Base-by-base conservation (phyloP, 2,888 invertebrate genomes). In the Byasa hedistus region DNA sequence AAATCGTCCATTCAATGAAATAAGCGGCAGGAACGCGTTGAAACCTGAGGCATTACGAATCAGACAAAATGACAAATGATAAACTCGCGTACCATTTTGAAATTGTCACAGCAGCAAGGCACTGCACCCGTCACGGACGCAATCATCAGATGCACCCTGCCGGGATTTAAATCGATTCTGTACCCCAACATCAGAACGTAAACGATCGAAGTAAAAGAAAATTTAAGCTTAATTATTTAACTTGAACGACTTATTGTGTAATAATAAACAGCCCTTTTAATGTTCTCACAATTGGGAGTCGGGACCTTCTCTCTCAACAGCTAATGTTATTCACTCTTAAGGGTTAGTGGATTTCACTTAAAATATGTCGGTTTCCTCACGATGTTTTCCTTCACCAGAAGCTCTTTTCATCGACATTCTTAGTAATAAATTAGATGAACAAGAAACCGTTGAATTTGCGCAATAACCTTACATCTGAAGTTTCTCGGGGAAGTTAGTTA, bases 31-130 rank as follows among this genome's bases (percentile, higher is more conserved):
- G 74, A 73, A 74, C 72, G 76, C 69, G 73, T 75, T 71, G 76
- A 75, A 78, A 76, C 76, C 72, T 70, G 70, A 72, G 39, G 77
- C 83, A 79, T 83, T 73, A 79, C 86, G 71, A 87, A 87, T 84
- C 73, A 68, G 64, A 71, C 74, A 75, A 80, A 83, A 86, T 82
- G 82, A 83, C 78, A 75, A 78, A 80, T 79, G 79, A 80, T 76
- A 59, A 67, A 72, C 72, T 75, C 65, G 75, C 78, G 77, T 84
- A 84, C 84, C 79, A 79, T 80, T 82, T 80, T 79, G 72, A 72
- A 82, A 80, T 79, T 75, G 78, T 79, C 78, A 75, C 79, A 73
- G 77, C 59, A 70, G 74, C 70, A 70, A 69, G 75, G 74, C 80
- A 59, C 62, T 21, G 65, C 70, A 69, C 72, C 71, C 71, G 74